phyloP scores from a whole-genome alignment of 1,140 invertebrate genomes.

The Bombyx mandarina region DNA sequence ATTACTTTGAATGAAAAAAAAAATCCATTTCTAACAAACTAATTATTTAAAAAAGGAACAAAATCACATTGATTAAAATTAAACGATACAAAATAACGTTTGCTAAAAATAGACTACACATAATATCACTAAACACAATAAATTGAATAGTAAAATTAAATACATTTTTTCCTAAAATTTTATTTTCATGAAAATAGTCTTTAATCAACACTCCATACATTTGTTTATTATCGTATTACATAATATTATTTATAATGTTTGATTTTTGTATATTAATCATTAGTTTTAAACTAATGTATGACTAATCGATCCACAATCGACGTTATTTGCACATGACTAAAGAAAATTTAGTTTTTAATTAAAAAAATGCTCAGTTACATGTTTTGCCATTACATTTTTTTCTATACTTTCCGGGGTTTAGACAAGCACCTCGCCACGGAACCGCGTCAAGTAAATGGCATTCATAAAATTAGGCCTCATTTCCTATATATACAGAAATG shows the following conservation, averaged over 20 bases:
- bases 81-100: conserved; percentile 31
- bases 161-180: conserved; percentile 26
- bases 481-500: no score
- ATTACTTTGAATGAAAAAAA: conserved; percentile 5
- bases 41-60: conserved; percentile 46
- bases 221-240: conserved; percentile 12
- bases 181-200: conserved; percentile 35
- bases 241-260: no score
- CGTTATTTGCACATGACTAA: conserved; percentile 18
- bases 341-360: conserved; percentile 12
- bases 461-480: no score
- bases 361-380: conserved; percentile 21
- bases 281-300: conserved; percentile 32
- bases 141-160: conserved; percentile 21
- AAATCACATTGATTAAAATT: conserved; percentile 39
- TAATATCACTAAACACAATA: conserved; percentile 49
- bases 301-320: conserved; percentile 17
- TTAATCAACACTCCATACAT: conserved; percentile 41
- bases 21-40: conserved; percentile 37
- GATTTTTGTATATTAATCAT: conserved; percentile 13
- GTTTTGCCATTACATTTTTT: conserved; percentile 2
- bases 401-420: conserved; percentile 9
- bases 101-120: conserved; percentile 32
- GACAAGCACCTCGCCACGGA: conserved; percentile 10
- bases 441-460: background rate